Conservation (phyloP, 1,140 invertebrate species). For the Drosophila sucinea region DNA sequence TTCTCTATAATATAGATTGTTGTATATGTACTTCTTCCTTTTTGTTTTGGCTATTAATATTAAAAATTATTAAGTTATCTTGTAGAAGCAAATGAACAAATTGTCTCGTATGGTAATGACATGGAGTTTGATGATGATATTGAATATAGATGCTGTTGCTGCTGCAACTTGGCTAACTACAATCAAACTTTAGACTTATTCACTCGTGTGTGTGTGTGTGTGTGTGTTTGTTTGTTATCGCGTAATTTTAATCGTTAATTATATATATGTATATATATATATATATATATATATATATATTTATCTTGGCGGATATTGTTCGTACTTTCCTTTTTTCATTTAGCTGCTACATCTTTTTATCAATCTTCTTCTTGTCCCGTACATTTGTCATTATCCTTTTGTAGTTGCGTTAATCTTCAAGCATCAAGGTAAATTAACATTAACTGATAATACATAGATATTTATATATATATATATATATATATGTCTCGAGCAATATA, state of each 20-base stretch:
- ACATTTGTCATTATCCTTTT: slow-evolving; percentile 19
- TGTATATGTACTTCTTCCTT: slow-evolving; percentile 16
- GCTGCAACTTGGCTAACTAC: slow-evolving; percentile 57
- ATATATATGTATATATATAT: slow-evolving; percentile 54
- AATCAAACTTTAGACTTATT: slow-evolving; percentile 61
- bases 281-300: not conserved
- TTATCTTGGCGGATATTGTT: slow-evolving; percentile 16
- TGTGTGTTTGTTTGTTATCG: slow-evolving; percentile 10
- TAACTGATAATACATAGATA: slow-evolving; percentile 58
- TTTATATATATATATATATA: slow-evolving; percentile 38
- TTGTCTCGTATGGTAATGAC: not conserved
- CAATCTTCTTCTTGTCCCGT: slow-evolving; percentile 11
- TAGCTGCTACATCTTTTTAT: slow-evolving; percentile 19
- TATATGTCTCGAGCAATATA: slow-evolving; percentile 4
- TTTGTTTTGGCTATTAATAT: slow-evolving; percentile 53
- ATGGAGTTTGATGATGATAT: not conserved
- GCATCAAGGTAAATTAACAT: slow-evolving; percentile 61
- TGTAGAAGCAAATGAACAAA: slow-evolving; percentile 53
- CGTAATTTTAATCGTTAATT: slow-evolving; percentile 59
- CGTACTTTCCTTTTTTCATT: slow-evolving; percentile 22
- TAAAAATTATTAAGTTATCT: slow-evolving; percentile 32
- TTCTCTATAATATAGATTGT: slow-evolving; percentile 6
- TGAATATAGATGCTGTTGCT: slow-evolving; percentile 43
- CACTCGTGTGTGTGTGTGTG: slow-evolving; percentile 32
- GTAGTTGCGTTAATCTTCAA: slow-evolving; percentile 44